Evolutionary conservation across 2,797 vertebrate genomes (phyloP).

Genomic region (Mionectes olivaceus): DNA sequence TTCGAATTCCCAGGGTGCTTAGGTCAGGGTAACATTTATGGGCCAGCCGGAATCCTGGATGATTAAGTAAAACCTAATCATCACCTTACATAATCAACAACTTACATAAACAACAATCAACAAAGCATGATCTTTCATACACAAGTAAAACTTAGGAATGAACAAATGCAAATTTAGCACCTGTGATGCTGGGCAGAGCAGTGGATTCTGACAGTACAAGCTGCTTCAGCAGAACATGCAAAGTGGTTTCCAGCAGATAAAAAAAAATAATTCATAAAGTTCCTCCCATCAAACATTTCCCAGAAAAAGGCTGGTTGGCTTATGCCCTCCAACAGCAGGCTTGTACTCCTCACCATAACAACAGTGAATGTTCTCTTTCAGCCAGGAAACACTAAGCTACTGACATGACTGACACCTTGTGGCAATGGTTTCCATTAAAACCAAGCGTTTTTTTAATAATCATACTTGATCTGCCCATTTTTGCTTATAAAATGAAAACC

Average conservation of each 20-base stretch:
- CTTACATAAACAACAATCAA: too few species aligned
- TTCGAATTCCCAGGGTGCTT: neutral
- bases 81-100: too few species aligned
- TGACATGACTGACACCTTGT: slow-evolving; percentile 51
- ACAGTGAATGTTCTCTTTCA: neutral
- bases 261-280: neutral
- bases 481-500: neutral
- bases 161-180: neutral
- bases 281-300: neutral
- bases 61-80: neutral
- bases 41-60: neutral
- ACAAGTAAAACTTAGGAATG: neutral
- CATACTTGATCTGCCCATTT: neutral
- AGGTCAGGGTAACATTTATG: neutral
- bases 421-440: neutral
- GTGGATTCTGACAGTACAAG: neutral
- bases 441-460: neutral
- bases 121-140: too few species aligned
- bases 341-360: neutral
- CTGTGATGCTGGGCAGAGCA: neutral
- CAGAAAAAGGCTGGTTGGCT: neutral
- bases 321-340: neutral
- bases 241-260: neutral
- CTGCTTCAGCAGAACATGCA: neutral
- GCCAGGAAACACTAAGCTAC: neutral